Evolutionary conservation across 2,797 vertebrate genomes (phyloP), one percentile per base, ranked within the genome.

Genomic region (Pangasius larnaudii): DNA sequence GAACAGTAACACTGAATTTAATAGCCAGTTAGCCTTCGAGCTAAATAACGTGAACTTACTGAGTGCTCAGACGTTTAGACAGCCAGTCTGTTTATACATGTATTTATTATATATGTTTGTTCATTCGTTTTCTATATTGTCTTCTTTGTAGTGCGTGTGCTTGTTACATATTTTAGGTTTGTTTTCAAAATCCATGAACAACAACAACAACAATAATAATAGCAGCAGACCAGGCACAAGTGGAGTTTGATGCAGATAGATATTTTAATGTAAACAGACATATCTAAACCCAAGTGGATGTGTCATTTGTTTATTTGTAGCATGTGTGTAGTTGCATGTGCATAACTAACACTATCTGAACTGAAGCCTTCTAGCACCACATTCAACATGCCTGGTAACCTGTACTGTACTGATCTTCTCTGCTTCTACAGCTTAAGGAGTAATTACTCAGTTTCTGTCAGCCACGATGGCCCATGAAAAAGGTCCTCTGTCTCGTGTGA

Each of bases 381-480:
- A 22, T 58, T 42, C 42, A 42, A 6, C 42, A 19, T 74, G 8
- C 46, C 16, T 59, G 22, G 24, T 82, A 16, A 56, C 53, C 36
- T 39, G 36, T 39, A 39, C 59, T 83, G 2, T 83, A 14, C 9
- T 63, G 2, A 8, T 72, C 22, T 72, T 42, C 9, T 84, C 19
- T 82, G 27, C 22, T 19, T 89, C 13, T 65, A 4, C 51, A 88
- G 74, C 24, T 84, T 9, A 74, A 89, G 67, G 36, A 84, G 46
- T 61, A 39, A 11, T 77, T 61, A 58, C 53, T 46, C 11, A 18
- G 22, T 18, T 83, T 16, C n/a, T 3, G 2, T 79, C 49, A 79
- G 84, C 27, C 53, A 83, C 39, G 16, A 91, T 88, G 90, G 77
- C 88, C 2, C 67, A 82, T 86, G 89, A 90, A 18, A 89, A 90